A percentile compares a stretch with the other conserved stretches of the same genome.
These are phyloP conservation scores for Percopsis omiscomaycus DNA, from an alignment of 2,797 vertebrate species.

Conservation along the genomic window DNA sequence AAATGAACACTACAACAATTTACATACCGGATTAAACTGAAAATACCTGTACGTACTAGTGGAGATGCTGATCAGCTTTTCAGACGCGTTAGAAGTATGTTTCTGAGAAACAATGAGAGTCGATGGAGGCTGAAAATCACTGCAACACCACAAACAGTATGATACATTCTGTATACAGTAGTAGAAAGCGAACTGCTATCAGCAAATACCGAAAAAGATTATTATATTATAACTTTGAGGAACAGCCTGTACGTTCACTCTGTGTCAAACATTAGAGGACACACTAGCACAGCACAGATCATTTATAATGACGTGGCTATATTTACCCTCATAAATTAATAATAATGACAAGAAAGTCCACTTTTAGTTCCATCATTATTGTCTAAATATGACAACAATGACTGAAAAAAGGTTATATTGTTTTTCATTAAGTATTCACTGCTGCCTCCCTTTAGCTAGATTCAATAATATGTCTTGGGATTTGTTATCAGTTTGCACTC, in stretches of 20 bases:
- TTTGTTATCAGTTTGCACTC: constrained; percentile 65
- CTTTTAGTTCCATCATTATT: constrained; percentile 43
- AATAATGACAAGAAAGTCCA: constrained; percentile 24
- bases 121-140: too few relatives aligned
- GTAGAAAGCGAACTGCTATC: constrained; percentile 20
- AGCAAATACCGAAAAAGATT: constrained; percentile 8
- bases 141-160: not conserved
- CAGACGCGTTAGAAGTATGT: too few relatives aligned
- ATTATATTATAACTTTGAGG: constrained; percentile 44
- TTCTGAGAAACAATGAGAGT: too few relatives aligned
- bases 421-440: constrained; percentile 62
- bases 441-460: constrained; percentile 39
- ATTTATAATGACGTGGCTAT: constrained; percentile 32
- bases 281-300: constrained; percentile 17
- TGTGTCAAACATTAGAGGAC: constrained; percentile 15
- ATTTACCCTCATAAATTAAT: constrained; percentile 42
- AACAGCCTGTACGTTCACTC: constrained; percentile 40
- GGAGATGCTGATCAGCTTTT: too few relatives aligned
- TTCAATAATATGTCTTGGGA: constrained; percentile 56
- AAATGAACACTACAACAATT: too few relatives aligned
- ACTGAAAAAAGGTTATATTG: constrained; percentile 62
- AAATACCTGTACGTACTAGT: too few relatives aligned
- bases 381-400: constrained; percentile 50
- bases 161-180: constrained; percentile 18
- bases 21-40: too few relatives aligned